Evolutionary conservation across 2,888 invertebrate genomes (phyloP).

Genomic region (Drosophila mercatorum): DNA sequence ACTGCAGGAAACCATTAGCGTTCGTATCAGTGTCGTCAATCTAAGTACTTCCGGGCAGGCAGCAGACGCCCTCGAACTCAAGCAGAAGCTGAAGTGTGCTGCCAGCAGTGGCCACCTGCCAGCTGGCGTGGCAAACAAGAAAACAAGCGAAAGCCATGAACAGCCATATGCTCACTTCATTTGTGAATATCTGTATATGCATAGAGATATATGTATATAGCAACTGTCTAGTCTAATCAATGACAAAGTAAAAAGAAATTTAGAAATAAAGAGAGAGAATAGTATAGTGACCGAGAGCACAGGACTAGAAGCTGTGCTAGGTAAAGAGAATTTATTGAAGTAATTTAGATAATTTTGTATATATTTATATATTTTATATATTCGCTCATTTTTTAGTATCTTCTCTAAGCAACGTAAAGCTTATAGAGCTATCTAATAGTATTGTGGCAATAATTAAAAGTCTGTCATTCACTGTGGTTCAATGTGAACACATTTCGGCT

Average conservation of each 20-base stretch:
- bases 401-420: too few relatives aligned
- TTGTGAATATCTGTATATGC: background rate
- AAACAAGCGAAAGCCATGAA: background rate
- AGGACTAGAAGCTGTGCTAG: background rate
- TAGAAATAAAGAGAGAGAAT: background rate
- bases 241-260: conserved; percentile 12
- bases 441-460: too few relatives aligned
- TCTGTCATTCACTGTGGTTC: too few relatives aligned
- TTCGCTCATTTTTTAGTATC: too few relatives aligned
- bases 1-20: conserved; percentile 41
- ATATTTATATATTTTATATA: too few relatives aligned
- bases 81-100: background rate
- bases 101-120: background rate
- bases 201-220: background rate
- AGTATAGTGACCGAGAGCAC: background rate
- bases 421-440: too few relatives aligned
- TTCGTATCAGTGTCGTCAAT: conserved; percentile 38
- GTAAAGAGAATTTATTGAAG: too few relatives aligned
- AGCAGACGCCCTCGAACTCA: conserved; percentile 17
- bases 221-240: conserved; percentile 23
- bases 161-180: conserved; percentile 15
- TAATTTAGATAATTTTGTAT: too few relatives aligned
- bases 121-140: conserved; percentile 1
- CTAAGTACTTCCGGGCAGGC: conserved; percentile 41
- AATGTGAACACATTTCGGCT: too few relatives aligned